These are phyloP conservation scores for Scolanthus callimorphus DNA, from an alignment of 92 coral and sea anemone genomes.

Conservation along the genomic window DNA sequence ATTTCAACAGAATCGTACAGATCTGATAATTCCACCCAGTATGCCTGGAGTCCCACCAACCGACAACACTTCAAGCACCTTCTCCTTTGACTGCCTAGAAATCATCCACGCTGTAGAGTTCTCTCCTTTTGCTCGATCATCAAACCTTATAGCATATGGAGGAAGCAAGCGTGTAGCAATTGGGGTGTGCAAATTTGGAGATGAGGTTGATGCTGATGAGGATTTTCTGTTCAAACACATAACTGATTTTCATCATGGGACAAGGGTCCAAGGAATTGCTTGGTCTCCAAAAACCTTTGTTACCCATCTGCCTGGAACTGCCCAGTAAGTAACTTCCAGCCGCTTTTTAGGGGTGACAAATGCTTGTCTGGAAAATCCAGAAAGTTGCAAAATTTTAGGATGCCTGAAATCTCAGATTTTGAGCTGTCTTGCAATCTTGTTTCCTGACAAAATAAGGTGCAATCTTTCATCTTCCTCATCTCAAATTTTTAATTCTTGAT, in stretches of 20 bases:
- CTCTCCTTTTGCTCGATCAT: constrained; percentile 74
- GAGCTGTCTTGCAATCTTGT: too few relatives aligned
- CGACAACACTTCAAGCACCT: constrained; percentile 60
- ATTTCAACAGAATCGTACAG: too few relatives aligned
- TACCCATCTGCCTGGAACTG: constrained; percentile 64
- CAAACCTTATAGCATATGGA: constrained; percentile 83
- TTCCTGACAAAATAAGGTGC: too few relatives aligned
- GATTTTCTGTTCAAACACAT: constrained; percentile 82
- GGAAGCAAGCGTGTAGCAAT: constrained; percentile 75
- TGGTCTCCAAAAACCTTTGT: constrained; percentile 90
- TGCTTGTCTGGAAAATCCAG: too few relatives aligned
- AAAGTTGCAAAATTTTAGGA: too few relatives aligned
- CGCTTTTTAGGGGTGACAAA: too few relatives aligned
- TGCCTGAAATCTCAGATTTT: too few relatives aligned
- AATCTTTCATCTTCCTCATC: too few relatives aligned
- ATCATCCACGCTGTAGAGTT: constrained; percentile 86
- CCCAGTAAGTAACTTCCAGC: constrained; percentile 94
- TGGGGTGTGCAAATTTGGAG: constrained; percentile 79
- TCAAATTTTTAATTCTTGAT: too few relatives aligned
- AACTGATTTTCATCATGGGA: constrained; percentile 89
- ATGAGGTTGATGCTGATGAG: constrained; percentile 66
- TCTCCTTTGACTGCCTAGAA: constrained; percentile 80
- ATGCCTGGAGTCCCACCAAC: constrained; percentile 53
- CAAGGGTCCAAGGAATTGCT: constrained; percentile 71
- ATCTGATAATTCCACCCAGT: too few relatives aligned